Percentiles rank a stretch among this genome's conserved stretches.
These are phyloP conservation scores for Philaethria dido DNA, from an alignment of 2,888 invertebrate genomes.

Conservation along the genomic window DNA sequence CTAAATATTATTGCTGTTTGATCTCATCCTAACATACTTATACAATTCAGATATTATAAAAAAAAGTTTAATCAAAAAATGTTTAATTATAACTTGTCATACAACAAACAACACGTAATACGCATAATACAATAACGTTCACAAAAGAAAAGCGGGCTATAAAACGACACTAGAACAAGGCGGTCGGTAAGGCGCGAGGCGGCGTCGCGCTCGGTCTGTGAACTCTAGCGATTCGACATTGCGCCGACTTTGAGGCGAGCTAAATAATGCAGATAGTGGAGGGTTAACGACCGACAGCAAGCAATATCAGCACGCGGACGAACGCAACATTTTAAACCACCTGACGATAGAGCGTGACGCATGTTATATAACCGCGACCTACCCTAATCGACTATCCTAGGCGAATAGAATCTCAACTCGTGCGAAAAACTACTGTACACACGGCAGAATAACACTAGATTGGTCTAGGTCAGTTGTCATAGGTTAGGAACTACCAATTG, in stretches of 20 bases:
- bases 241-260: slow-evolving; percentile 79
- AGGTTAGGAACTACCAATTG: not conserved
- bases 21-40: too few species aligned
- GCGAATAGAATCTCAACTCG: not conserved
- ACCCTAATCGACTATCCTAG: slow-evolving; percentile 54
- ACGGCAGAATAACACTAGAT: not conserved
- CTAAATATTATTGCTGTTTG: too few species aligned
- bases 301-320: slow-evolving; percentile 78
- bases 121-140: slow-evolving; percentile 25
- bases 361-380: slow-evolving; percentile 67
- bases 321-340: slow-evolving; percentile 65
- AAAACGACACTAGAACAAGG: slow-evolving; percentile 70
- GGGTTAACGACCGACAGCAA: slow-evolving; percentile 79
- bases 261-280: slow-evolving; percentile 81
- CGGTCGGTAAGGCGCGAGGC: slow-evolving; percentile 64
- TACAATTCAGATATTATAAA: too few species aligned
- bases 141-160: slow-evolving; percentile 48
- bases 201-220: slow-evolving; percentile 72
- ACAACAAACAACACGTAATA: not conserved
- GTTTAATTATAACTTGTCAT: not conserved
- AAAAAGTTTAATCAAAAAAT: too few species aligned
- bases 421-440: not conserved
- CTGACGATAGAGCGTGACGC: slow-evolving; percentile 62
- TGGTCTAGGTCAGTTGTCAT: slow-evolving; percentile 6
- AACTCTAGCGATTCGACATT: slow-evolving; percentile 79